Evolutionary conservation across 2,888 invertebrate genomes (phyloP).

Genomic region (Rhamphomyia laevipes): DNA sequence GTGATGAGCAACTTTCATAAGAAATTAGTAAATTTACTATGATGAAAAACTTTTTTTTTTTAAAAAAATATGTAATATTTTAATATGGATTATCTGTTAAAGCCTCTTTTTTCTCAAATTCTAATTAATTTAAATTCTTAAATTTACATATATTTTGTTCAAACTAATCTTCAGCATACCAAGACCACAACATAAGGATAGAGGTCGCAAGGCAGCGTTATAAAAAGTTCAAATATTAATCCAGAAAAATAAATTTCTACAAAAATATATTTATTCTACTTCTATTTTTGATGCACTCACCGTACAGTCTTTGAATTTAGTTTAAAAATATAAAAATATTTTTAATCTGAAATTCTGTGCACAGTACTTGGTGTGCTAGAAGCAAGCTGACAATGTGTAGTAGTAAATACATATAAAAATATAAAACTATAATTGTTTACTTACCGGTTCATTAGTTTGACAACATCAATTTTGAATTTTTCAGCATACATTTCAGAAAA

Average conservation of each 20-base stretch:
- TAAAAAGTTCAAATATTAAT: slow-evolving; percentile 32
- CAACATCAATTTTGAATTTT: slow-evolving; percentile 96
- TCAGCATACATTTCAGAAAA: slow-evolving; percentile 98
- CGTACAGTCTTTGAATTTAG: slow-evolving; percentile 26
- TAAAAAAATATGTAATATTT: no score
- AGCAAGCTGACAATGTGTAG: no score
- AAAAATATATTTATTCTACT: slow-evolving; percentile 41
- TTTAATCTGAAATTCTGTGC: slow-evolving; percentile 22
- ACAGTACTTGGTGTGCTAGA: slow-evolving; percentile 36
- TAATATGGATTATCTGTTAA: no score
- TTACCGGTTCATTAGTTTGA: slow-evolving; percentile 87
- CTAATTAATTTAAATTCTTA: no score
- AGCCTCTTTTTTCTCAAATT: no score
- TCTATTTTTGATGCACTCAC: slow-evolving; percentile 54
- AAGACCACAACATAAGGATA: slow-evolving; percentile 65
- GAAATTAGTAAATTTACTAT: no score
- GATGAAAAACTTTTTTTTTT: no score
- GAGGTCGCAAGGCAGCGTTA: slow-evolving; percentile 66
- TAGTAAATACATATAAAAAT: background rate
- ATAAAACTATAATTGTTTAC: slow-evolving; percentile 14
- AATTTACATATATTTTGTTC: slow-evolving; percentile 17
- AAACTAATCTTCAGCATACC: slow-evolving; percentile 42
- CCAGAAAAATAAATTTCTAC: background rate
- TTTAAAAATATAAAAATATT: slow-evolving; percentile 7
- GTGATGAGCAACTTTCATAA: no score